Conservation (phyloP, 2,113 vertebrate genomes). For the Mesembrinibis cayennensis region DNA sequence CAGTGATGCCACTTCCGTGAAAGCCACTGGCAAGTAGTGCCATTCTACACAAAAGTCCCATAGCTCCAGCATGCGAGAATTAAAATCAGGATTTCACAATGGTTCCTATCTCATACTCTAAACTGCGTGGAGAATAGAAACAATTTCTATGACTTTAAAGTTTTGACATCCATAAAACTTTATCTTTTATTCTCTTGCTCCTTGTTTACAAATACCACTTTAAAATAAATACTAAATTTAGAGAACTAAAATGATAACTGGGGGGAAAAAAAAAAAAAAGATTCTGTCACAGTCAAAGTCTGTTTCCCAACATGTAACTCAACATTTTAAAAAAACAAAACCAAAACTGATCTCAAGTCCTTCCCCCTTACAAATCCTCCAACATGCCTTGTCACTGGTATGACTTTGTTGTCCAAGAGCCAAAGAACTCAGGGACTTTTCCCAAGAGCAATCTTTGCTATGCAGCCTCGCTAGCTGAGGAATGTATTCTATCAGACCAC, state of each 20-base stretch:
- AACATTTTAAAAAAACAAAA: neutral
- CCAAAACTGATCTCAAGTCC: neutral
- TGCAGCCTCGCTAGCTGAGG: conserved; percentile 26
- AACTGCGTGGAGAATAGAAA: neutral
- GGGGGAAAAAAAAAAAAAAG: neutral
- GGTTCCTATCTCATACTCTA: neutral
- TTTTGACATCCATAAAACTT: neutral
- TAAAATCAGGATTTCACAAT: neutral
- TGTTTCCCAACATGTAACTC: neutral
- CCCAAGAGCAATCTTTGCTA: conserved; percentile 53
- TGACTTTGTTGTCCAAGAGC: conserved; percentile 53
- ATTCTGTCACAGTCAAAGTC: neutral
- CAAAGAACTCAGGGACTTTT: conserved; percentile 62
- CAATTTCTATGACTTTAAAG: neutral
- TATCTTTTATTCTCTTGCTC: neutral
- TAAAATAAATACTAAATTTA: neutral
- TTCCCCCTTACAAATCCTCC: neutral
- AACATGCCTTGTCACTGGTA: conserved; percentile 50
- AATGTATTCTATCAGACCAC: conserved; percentile 61
- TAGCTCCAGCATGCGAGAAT: neutral
- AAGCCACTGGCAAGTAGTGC: neutral
- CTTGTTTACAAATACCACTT: neutral
- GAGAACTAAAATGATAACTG: neutral
- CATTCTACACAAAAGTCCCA: neutral
- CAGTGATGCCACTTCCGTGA: neutral